Conservation (phyloP, 2,113 vertebrate species). For the Oreochromis aureus region DNA sequence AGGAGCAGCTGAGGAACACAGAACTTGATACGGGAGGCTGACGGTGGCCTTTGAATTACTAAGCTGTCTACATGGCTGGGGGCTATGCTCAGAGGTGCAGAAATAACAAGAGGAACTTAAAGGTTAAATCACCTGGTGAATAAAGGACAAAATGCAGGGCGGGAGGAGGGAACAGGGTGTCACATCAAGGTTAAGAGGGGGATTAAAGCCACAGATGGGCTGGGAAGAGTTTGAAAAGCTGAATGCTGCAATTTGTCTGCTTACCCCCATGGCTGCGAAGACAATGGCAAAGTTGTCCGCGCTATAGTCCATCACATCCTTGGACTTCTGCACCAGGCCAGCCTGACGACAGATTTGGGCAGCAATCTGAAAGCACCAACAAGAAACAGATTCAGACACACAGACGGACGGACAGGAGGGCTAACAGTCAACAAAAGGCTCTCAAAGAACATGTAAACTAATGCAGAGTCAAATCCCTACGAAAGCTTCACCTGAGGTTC, state of each 20-base stretch:
- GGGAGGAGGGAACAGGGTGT: conserved; percentile 24
- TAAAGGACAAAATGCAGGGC: conserved; percentile 31
- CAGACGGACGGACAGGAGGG: background rate
- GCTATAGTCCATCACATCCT: conserved; percentile 80
- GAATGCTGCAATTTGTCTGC: background rate
- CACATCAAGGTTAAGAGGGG: conserved; percentile 50
- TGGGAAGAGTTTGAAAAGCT: background rate
- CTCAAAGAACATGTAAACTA: background rate
- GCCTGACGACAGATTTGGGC: conserved; percentile 83
- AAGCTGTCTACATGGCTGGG: conserved; percentile 21
- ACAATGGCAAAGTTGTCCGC: conserved; percentile 80
- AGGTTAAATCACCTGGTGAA: conserved; percentile 65
- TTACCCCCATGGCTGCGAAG: conserved; percentile 81
- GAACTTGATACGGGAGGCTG: conserved; percentile 46
- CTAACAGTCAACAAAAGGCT: background rate
- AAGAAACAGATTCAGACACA: background rate
- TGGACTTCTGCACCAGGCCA: conserved; percentile 77
- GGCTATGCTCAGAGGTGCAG: conserved; percentile 57
- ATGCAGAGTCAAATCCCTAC: background rate
- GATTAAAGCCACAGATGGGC: conserved; percentile 33
- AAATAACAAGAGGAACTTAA: conserved; percentile 62
- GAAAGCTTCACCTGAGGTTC: background rate
- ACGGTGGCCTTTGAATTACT: conserved; percentile 52
- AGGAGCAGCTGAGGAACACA: conserved; percentile 44
- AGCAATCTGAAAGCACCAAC: conserved; percentile 65